A percentile compares a stretch with the other conserved stretches of the same genome.
Evolutionary conservation across 2,113 vertebrate species (phyloP).

Genomic region (Delphinus delphis): DNA sequence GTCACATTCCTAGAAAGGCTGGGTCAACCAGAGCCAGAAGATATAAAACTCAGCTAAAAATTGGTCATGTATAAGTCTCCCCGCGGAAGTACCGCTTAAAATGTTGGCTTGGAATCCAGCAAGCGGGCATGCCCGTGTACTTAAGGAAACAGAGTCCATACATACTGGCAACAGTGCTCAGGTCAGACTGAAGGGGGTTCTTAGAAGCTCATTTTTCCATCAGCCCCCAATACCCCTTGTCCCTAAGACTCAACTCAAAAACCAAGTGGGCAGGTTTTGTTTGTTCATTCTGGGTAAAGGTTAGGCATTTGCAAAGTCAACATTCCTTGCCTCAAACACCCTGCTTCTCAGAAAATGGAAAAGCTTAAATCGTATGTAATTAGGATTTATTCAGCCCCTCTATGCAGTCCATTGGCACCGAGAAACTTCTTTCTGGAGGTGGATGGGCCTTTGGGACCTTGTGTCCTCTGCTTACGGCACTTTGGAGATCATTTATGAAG

Average conservation of each 20-base stretch:
- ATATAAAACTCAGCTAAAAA: not conserved
- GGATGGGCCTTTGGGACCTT: not conserved
- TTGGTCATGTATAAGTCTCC: too few species aligned
- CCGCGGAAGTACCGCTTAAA: not conserved
- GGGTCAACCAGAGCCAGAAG: not conserved
- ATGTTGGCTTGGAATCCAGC: not conserved
- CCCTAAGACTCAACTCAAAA: not conserved
- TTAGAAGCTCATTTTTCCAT: not conserved
- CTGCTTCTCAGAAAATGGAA: not conserved
- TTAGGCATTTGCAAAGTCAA: not conserved
- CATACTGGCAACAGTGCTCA: not conserved
- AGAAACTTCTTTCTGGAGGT: not conserved
- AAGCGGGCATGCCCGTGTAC: rapidly evolving
- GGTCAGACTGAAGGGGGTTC: not conserved
- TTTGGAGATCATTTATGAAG: not conserved
- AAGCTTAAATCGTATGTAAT: not conserved
- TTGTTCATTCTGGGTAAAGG: not conserved
- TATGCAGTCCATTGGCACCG: not conserved
- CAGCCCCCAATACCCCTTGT: too few species aligned
- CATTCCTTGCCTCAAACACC: not conserved
- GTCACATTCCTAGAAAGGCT: not conserved
- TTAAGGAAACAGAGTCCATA: not conserved
- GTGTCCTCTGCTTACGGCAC: not conserved
- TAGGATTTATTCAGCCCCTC: not conserved
- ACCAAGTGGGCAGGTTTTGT: not conserved